Evolutionary conservation across 2,888 invertebrate genomes (phyloP), one percentile per base, ranked within the genome.

Genomic region (Crepidodera aurea): DNA sequence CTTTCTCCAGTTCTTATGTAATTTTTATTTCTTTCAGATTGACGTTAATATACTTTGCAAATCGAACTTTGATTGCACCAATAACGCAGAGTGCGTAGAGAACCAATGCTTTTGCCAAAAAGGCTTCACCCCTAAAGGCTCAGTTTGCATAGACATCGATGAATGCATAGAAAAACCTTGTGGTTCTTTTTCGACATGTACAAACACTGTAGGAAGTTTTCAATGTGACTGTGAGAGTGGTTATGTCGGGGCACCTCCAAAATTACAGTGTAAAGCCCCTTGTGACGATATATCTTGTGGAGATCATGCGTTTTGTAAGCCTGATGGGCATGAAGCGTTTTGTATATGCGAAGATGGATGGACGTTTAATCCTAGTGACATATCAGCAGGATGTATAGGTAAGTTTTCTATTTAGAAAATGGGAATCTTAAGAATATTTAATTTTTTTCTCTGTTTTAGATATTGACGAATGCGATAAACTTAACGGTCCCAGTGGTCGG

Each of bases 261-360:
- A 87, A 71, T 83, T 91, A 53, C 83, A 84, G 42, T 95, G 94
- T 82, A 92, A 92, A 82, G 94, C 94, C 70, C 96, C 96, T 0
- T 96, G 96, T 77, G 93, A 94, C 78, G 93, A 93, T 79, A 92
- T 96, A 0, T 90, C 90, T 76, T 96, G 96, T 77, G 92, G 94
- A 12, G 87, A 89, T 6, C 94, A 96, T 78, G 92, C 95, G 1
- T 93, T 87, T 77, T 96, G 96, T 78, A 94, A 94, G 78, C 90
- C 93, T 0, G 92, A 94, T 72, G 93, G 93, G 27, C 87, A 88
- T 62, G 94, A 95, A 80, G 95, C 94, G 0, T 94, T 92, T 73
- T 96, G 96, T 73, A 91, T 95, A 48, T 95, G 95, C 77, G 93
- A 96, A 77, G 92, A 93, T 62, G 96, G 96, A 0, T 96, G 94